Conservation (phyloP, 2,113 vertebrate genomes). For the Promerops cafer region DNA sequence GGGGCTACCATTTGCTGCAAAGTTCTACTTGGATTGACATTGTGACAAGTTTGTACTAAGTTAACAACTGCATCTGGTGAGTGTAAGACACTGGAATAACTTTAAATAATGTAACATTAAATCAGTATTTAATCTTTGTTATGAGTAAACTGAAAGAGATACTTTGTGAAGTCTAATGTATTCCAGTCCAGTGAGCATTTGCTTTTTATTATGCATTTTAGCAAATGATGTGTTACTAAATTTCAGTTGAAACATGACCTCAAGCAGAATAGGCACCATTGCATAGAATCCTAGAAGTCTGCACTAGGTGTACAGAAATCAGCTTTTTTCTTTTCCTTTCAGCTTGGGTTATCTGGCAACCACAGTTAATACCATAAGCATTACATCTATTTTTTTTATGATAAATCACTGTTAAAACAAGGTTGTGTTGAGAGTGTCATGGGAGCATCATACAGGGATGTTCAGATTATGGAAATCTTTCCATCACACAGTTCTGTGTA, state of each 20-base stretch:
- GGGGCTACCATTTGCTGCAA: background rate
- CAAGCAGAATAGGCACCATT: background rate
- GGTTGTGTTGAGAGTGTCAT: background rate
- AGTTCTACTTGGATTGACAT: background rate
- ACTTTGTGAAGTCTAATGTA: background rate
- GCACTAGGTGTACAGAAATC: background rate
- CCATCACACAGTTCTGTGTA: background rate
- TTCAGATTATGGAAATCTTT: background rate
- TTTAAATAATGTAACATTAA: background rate
- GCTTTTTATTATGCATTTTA: background rate
- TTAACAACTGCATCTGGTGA: background rate
- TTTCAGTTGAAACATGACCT: background rate
- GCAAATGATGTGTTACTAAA: background rate
- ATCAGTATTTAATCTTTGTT: background rate
- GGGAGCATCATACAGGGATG: fast-evolving
- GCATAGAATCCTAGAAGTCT: background rate
- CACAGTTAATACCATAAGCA: background rate
- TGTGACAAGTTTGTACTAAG: background rate
- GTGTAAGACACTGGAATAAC: background rate
- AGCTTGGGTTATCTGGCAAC: background rate
- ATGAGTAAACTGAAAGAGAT: background rate
- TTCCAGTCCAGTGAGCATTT: background rate
- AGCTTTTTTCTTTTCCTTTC: background rate
- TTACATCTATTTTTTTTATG: background rate
- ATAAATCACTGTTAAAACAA: background rate